Evolutionary conservation across 1,140 invertebrate genomes (phyloP), one percentile per base, ranked within the genome.

Genomic region (Drosophila hydei): DNA sequence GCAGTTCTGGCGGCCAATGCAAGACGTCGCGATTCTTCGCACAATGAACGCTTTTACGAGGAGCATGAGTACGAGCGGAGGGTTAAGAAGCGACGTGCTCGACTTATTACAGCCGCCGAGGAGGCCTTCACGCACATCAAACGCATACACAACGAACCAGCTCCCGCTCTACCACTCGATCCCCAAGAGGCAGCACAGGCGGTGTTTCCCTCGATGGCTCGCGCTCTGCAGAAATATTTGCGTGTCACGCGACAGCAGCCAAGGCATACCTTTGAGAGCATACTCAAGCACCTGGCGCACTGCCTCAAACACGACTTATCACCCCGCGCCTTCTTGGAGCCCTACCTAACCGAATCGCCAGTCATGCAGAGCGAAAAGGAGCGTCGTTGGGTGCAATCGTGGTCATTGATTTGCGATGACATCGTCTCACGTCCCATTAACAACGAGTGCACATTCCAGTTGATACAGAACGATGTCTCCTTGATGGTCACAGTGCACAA

Each of bases 41-140:
- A 99, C 92, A 99, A 99, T 92, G 98, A 99, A 92, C 93, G 97
- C 14, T 99, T 99, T 91, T 98, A 99, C 91, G 98, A 99, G 92
- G 98, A 99, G 92, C 96, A 98, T 89, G 98, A 99, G 92, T 98
- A 98, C 90, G 98, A 99, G 75, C 93, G 98, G 48, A 93, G 98
- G 47, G 97, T 99, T 14, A 94, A 96, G 60, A 99, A 99, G 91
- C 93, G 98, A 0, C 94, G 95, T 78, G 97, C 98, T 2, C 93
- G 98, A 16, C 92, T 99, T 1, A 94, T 99, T 12, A 96, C 96
- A 7, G 97, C 98, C 1, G 96, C 98, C 3, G 98, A 99, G 92
- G 98, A 99, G 91, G 98, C 98, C 0, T 99, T 99, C 91, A 97
- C 97, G 6, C 98, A 99, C 89, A 98, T 99, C 68, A 97, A 96